A percentile compares a stretch with the other conserved stretches of the same genome.
Conservation (phyloP, 2,113 vertebrate species). For the Lutjanus erythropterus region DNA sequence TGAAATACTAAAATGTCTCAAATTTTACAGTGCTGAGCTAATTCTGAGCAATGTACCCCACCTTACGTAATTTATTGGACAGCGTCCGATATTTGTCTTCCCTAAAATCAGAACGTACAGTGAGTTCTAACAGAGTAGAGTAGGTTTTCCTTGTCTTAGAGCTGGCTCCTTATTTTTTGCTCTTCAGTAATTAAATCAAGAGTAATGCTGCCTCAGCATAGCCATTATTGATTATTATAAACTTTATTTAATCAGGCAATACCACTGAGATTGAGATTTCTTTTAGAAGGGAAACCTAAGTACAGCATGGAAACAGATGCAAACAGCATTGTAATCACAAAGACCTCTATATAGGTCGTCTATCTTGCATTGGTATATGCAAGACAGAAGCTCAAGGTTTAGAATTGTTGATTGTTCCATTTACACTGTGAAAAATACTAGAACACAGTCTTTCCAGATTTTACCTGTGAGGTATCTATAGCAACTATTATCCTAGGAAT, state of each 20-base stretch:
- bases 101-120: neutral
- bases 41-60: slow-evolving; percentile 17
- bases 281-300: neutral
- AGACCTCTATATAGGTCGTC: neutral
- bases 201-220: slow-evolving; percentile 32
- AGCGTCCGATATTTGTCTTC: neutral
- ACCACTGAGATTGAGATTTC: slow-evolving; percentile 17
- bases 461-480: neutral
- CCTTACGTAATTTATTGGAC: neutral
- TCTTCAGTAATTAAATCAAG: slow-evolving; percentile 41
- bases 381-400: neutral
- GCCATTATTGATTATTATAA: slow-evolving; percentile 25
- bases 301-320: neutral
- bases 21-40: slow-evolving; percentile 39
- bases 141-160: neutral
- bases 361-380: no score
- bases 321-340: neutral
- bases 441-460: neutral
- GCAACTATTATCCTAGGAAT: neutral
- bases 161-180: slow-evolving; percentile 26
- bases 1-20: slow-evolving; percentile 47
- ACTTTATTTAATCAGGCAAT: slow-evolving; percentile 40
- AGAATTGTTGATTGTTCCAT: neutral
- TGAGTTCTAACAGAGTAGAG: neutral
- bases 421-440: neutral